Conservation (phyloP, 2,113 vertebrate species). For the Sinocyclocheilus maitianheensis region DNA sequence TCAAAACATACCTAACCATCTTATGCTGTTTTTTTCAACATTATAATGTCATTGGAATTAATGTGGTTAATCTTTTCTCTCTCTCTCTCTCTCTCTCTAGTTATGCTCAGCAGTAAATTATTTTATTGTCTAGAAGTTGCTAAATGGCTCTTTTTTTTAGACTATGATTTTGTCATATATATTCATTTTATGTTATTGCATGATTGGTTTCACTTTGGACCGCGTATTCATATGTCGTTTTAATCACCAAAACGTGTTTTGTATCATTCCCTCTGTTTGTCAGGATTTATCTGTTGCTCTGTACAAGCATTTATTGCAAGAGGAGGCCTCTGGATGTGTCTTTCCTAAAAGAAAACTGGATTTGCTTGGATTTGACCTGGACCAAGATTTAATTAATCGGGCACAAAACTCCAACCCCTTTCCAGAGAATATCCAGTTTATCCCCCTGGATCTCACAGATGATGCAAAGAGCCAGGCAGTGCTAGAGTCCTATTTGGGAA, state of each 20-base stretch:
- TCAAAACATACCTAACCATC: too few species aligned
- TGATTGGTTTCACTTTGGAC: background rate
- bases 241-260: background rate
- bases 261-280: background rate
- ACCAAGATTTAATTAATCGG: constrained; percentile 78
- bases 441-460: constrained; percentile 84
- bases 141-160: background rate
- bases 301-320: constrained; percentile 82
- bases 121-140: background rate
- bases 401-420: constrained; percentile 82
- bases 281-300: constrained; percentile 89
- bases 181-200: too few species aligned
- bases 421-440: constrained; percentile 79
- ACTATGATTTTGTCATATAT: background rate
- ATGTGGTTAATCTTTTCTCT: background rate
- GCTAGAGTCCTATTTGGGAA: constrained; percentile 75
- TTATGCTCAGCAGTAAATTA: background rate
- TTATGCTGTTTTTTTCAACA: too few species aligned
- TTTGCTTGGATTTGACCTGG: constrained; percentile 90
- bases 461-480: constrained; percentile 56
- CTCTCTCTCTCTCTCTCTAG: too few species aligned
- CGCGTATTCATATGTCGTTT: background rate
- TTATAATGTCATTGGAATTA: background rate
- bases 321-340: constrained; percentile 38
- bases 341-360: constrained; percentile 60